These are phyloP conservation scores for Avahi laniger DNA, from an alignment of 2,797 vertebrate genomes.

Conservation along the genomic window DNA sequence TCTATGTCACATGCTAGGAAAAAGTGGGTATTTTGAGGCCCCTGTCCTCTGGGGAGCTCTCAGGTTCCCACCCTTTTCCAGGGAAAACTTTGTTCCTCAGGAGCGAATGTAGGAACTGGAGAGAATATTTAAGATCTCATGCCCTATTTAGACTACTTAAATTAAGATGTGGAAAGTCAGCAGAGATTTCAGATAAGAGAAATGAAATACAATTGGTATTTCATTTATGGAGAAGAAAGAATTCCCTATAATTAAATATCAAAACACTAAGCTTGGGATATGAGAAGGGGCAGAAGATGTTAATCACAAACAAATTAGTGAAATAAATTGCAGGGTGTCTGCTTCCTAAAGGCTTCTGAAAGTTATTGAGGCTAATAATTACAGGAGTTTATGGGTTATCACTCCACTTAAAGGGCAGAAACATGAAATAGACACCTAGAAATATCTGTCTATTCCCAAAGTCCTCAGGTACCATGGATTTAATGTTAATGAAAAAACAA, in stretches of 20 bases:
- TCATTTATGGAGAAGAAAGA: slow-evolving; percentile 35
- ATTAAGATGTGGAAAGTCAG: background rate
- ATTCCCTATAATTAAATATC: slow-evolving; percentile 49
- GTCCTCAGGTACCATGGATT: background rate
- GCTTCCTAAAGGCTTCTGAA: background rate
- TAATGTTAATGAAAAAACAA: background rate
- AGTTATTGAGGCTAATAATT: background rate
- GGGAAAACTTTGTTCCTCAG: background rate
- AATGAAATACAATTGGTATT: background rate
- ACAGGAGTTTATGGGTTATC: background rate
- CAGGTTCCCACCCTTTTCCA: background rate
- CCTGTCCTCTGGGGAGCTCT: background rate
- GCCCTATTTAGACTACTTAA: background rate
- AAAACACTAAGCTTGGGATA: slow-evolving; percentile 19
- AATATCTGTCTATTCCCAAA: background rate
- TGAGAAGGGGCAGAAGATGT: slow-evolving; percentile 37
- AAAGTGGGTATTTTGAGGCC: background rate
- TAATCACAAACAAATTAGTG: slow-evolving; percentile 57
- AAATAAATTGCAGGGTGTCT: slow-evolving; percentile 3
- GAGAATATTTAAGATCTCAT: background rate
- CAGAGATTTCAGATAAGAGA: background rate
- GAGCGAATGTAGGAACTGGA: background rate
- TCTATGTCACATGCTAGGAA: background rate
- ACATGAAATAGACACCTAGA: slow-evolving; percentile 1
- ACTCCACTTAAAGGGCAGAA: slow-evolving; percentile 15